These are phyloP conservation scores for Sminthopsis crassicaudata DNA, from an alignment of 2,113 vertebrate genomes.

Conservation along the genomic window DNA sequence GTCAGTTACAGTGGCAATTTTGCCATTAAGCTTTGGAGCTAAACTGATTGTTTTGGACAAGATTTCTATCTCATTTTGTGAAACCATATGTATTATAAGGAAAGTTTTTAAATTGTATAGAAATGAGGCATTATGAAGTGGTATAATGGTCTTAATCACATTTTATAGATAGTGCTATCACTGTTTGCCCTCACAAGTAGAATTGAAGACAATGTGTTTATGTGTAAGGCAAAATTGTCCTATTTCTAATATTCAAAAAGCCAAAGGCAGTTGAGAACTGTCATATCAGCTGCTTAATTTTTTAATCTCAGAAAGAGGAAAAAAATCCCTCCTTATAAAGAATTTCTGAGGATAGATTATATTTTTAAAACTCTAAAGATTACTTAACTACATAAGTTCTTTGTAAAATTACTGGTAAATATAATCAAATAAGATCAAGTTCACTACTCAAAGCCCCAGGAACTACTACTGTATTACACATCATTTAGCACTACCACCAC, in stretches of 20 bases:
- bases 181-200: neutral
- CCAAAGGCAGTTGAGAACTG: neutral
- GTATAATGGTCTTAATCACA: neutral
- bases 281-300: neutral
- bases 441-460: constrained; percentile 9
- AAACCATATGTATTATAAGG: neutral
- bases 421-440: constrained; percentile 12
- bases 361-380: neutral
- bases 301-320: neutral
- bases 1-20: neutral
- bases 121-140: neutral
- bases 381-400: neutral
- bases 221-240: neutral
- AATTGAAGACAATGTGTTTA: neutral
- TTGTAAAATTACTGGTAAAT: neutral
- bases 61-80: neutral
- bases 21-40: neutral
- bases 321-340: neutral
- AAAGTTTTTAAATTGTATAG: neutral
- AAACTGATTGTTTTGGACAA: neutral
- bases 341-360: neutral
- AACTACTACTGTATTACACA: neutral
- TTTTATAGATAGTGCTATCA: neutral
- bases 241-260: neutral
- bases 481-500: neutral